Conservation (phyloP, 1,140 invertebrate genomes). For the Trichogramma pretiosum region DNA sequence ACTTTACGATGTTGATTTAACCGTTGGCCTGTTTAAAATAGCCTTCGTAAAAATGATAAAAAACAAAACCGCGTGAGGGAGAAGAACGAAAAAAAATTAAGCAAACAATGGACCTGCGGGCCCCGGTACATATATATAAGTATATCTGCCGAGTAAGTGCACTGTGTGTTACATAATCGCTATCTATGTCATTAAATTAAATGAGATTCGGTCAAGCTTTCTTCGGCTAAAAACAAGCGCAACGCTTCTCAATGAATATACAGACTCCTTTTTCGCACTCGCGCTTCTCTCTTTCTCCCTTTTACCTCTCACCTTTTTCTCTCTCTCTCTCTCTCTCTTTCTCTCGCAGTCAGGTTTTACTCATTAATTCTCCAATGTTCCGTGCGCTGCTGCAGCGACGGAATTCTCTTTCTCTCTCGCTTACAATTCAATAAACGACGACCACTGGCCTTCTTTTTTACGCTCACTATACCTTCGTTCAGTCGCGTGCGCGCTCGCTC, state of each 20-base stretch:
- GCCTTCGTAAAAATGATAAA: constrained; percentile 2
- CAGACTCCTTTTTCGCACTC: no score
- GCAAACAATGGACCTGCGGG: no score
- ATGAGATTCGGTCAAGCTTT: constrained; percentile 7
- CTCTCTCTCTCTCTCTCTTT: neutral
- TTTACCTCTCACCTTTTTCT: no score
- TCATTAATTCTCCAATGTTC: constrained; percentile 5
- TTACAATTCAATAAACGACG: constrained; percentile 6
- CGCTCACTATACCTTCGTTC: neutral
- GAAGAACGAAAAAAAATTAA: no score
- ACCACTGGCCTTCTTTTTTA: neutral
- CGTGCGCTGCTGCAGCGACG: neutral
- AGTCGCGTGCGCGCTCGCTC: neutral
- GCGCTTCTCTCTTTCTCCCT: no score
- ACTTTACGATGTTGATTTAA: no score
- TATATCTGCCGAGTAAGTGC: neutral
- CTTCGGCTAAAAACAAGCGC: neutral
- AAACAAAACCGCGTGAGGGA: neutral
- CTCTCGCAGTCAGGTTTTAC: no score
- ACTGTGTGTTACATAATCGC: neutral
- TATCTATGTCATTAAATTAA: constrained; percentile 15
- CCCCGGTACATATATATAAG: no score
- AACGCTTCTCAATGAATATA: no score
- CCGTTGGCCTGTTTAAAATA: no score
- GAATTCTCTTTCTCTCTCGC: neutral